These are phyloP conservation scores for Apotomis turbidana DNA, from an alignment of 2,888 invertebrate species.

Conservation along the genomic window DNA sequence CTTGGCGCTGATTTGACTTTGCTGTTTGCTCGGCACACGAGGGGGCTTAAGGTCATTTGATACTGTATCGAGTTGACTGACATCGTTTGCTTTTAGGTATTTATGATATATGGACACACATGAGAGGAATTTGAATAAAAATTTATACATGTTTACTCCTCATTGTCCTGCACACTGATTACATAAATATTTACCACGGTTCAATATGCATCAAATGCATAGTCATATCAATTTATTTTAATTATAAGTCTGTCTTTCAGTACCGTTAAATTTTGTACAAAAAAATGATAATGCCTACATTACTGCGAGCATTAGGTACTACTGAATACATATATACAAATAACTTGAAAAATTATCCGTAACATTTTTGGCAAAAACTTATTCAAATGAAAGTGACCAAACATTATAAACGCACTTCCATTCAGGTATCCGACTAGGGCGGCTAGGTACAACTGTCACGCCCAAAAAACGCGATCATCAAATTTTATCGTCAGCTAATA, in stretches of 20 bases:
- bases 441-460: background rate
- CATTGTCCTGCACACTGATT: too few relatives aligned
- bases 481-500: conserved; percentile 44
- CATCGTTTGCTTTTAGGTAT: conserved; percentile 50
- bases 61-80: conserved; percentile 64
- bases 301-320: too few relatives aligned
- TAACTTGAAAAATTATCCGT: too few relatives aligned
- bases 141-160: background rate
- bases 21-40: conserved; percentile 74
- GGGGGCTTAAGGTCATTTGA: conserved; percentile 76
- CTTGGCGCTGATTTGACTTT: conserved; percentile 82
- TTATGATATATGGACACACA: background rate
- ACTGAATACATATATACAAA: too few relatives aligned
- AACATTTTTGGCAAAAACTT: too few relatives aligned
- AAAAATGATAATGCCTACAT: background rate
- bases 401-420: background rate
- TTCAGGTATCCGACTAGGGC: too few relatives aligned
- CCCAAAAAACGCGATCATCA: conserved; percentile 12
- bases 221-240: too few relatives aligned
- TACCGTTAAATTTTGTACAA: too few relatives aligned
- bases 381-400: background rate
- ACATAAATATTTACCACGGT: too few relatives aligned
- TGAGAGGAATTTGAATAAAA: background rate
- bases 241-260: too few relatives aligned
- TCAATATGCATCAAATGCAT: too few relatives aligned